Base-by-base conservation (phyloP, 2,888 invertebrate genomes). In the Tanypteryx hageni region DNA sequence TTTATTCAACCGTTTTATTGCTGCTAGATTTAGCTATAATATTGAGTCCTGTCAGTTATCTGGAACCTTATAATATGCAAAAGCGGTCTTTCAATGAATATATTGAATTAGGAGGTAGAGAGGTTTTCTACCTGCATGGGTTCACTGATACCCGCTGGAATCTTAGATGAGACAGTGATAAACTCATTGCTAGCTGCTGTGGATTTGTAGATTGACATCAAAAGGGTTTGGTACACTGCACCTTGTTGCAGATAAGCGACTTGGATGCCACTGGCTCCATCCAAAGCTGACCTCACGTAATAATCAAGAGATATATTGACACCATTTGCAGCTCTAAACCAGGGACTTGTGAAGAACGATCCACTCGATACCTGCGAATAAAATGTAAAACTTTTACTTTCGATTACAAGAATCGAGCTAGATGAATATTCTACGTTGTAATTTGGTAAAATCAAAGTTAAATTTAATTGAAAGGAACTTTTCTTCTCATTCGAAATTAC, bases 301-400 rank as follows among this genome's bases (percentile, higher is more conserved):
- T 89, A 89, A 61, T 89, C 89, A 11, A 89, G 61, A 44, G 61
- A 61, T 44, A 89, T 11, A 5, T 16, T 31, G 27, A 64, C 27
- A 31, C 64, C 89, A 18, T 27, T 64, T 18, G 8, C 16, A 31
- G 64, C 64, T 1, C 16, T 31, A 8, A 64, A 14, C 31, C 0
- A 8, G 8, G 89, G 89, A 16, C 18, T 14, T 18, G 31, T 89
- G 61, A 89, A 61, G 44, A 27, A 64, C 10, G 89, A 89, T 18
- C 89, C 89, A 18, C 61, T 61, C 8, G 89, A 61, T 18, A 59
- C 64, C 89, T 89, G 89, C 0, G 18, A 59, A 64, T 8, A 22
- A 10, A 76, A 76, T 8, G 89, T 44, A 83, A 56, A 9, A 56
- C 44, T 56, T 44, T 7, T 8, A 18, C 16, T 16, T 16, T 16